Percentiles rank a stretch among this genome's conserved stretches.
Evolutionary conservation across 1,140 invertebrate genomes (phyloP).

Genomic region (Phocides pigmalion): DNA sequence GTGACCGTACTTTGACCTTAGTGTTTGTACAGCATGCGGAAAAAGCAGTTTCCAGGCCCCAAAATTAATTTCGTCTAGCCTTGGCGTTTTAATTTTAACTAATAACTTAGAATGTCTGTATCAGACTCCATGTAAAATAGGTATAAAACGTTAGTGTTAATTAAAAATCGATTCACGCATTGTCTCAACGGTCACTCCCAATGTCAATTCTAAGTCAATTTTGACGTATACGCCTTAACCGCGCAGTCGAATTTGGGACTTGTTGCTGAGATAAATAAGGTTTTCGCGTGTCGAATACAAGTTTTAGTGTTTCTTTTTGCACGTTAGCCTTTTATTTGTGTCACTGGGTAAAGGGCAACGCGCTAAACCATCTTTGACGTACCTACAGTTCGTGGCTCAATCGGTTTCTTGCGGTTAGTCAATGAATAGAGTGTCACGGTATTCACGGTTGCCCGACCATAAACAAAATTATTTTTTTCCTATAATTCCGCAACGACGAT

Average conservation of each 20-base stretch:
- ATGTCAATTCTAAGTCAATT: constrained; percentile 69
- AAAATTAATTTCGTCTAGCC: constrained; percentile 37
- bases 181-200: constrained; percentile 58
- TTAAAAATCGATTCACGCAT: constrained; percentile 66
- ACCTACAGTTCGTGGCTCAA: constrained; percentile 28
- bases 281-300: constrained; percentile 35
- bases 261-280: constrained; percentile 34
- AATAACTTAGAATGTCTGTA: constrained; percentile 11
- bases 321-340: constrained; percentile 59
- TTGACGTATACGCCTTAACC: constrained; percentile 46
- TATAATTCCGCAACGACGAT: constrained; percentile 16
- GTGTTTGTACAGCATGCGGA: constrained; percentile 37
- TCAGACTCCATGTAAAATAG: constrained; percentile 9
- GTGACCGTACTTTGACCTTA: constrained; percentile 37
- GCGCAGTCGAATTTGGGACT: constrained; percentile 45
- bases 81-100: constrained; percentile 35
- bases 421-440: constrained; percentile 35
- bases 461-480: constrained; percentile 38
- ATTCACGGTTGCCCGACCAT: constrained; percentile 43
- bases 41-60: constrained; percentile 24
- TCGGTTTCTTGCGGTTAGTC: constrained; percentile 32
- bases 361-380: constrained; percentile 31
- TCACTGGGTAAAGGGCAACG: constrained; percentile 78
- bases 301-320: constrained; percentile 51
- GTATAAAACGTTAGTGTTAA: constrained; percentile 34